Evolutionary conservation across 1,140 invertebrate genomes (phyloP), one percentile per base, ranked within the genome.

Genomic region (Dolichoris vasculosae): DNA sequence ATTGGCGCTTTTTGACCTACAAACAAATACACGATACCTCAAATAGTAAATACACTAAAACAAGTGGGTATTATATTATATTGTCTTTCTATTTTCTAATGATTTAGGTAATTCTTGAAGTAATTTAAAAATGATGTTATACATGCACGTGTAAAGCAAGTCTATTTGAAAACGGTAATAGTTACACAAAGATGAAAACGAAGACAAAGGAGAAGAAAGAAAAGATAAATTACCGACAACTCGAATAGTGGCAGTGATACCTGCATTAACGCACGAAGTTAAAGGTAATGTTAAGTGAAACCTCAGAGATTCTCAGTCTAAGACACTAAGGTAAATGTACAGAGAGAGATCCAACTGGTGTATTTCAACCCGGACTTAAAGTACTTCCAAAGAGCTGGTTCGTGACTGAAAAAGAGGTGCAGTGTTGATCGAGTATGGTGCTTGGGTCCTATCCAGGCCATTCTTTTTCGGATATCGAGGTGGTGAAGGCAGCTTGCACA

Each of bases 371-470:
- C 59, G 46, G 64, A 80, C 40, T 48, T 71, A 85, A 85, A 85
- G 80, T 81, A 85, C 77, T 75, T 81, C 76, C 78, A 85, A 85
- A 81, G 83, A 78, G 83, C n/a, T n/a, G n/a, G n/a, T n/a, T n/a
- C n/a, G 76, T 84, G 73, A 51, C 51, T 83, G 82, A 85, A 84
- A 83, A 63, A 76, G 84, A 48, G 79, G 30, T 40, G 55, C 71
- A 73, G 40, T 55, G 55, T 87, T 82, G 87, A 87, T 80, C 71
- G 83, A 87, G 81, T 85, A 86, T 67, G 55, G 55, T n/a, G 87
- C 88, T 91, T 90, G 90, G 89, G 89, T 85, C 88, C 89, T 90
- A 92, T 92, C 88, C 92, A 92, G 92, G 92, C 92, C 92, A 92
- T 90, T 88, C 90, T 89, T 89, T 88, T 90, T 87, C 85, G 88